These are phyloP conservation scores for Phrixothrix hirtus DNA, from an alignment of 2,888 invertebrate species.

Conservation along the genomic window DNA sequence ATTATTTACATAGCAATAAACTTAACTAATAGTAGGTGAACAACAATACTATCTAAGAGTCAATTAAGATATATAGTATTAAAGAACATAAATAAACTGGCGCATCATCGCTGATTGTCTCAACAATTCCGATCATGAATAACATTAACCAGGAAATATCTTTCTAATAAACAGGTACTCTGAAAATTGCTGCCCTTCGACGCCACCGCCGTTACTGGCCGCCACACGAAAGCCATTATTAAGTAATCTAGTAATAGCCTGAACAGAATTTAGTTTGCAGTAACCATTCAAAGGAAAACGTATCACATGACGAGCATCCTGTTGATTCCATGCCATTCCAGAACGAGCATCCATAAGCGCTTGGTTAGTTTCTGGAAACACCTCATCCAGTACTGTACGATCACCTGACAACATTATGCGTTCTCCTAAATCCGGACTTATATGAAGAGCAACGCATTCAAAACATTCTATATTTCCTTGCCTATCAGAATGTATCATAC, in stretches of 20 bases:
- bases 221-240: conserved; percentile 78
- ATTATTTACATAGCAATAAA: conserved; percentile 40
- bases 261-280: conserved; percentile 87
- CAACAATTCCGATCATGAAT: conserved; percentile 12
- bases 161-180: conserved; percentile 80
- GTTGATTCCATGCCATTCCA: conserved; percentile 77
- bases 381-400: conserved; percentile 73
- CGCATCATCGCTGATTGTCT: conserved; percentile 40
- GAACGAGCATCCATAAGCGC: conserved; percentile 79
- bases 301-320: conserved; percentile 80
- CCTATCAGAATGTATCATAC: conserved; percentile 37
- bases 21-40: conserved; percentile 35
- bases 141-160: conserved; percentile 52
- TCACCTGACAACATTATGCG: conserved; percentile 82
- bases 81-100: conserved; percentile 32
- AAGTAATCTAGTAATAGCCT: conserved; percentile 79
- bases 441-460: conserved; percentile 80
- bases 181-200: conserved; percentile 87
- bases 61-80: conserved; percentile 34
- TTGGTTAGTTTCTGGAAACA: conserved; percentile 76
- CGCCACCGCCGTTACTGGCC: conserved; percentile 84
- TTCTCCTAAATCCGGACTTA: conserved; percentile 80
- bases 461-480: conserved; percentile 58
- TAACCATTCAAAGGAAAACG: conserved; percentile 86
- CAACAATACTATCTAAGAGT: conserved; percentile 32